Evolutionary conservation across 2,888 invertebrate genomes (phyloP).

Genomic region (Diarsia dahlii): DNA sequence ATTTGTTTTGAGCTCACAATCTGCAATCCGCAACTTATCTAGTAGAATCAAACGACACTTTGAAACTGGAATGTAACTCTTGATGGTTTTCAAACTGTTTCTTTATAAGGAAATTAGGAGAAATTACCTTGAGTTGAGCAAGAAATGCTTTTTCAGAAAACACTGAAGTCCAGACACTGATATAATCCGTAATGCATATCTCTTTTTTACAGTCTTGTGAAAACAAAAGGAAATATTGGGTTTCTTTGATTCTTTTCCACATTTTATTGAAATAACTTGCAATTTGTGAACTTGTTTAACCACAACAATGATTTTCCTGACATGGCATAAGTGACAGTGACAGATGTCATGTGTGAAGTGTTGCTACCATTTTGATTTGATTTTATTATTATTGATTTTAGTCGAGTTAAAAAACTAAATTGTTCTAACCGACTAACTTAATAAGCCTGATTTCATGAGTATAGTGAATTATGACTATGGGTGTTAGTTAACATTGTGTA

Average conservation of each 20-base stretch:
- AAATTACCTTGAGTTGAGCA: constrained; percentile 72
- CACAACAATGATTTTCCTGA: constrained; percentile 19
- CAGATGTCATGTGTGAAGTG: constrained; percentile 7
- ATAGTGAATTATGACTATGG: background rate
- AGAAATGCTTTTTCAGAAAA: constrained; percentile 72
- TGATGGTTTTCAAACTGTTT: background rate
- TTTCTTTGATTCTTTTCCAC: constrained; percentile 72
- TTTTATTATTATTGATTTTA: background rate
- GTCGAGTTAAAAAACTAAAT: background rate
- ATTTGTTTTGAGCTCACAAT: background rate
- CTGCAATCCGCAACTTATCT: background rate
- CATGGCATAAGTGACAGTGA: constrained; percentile 17
- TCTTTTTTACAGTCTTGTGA: constrained; percentile 59
- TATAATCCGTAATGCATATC: constrained; percentile 75
- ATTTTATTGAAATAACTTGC: constrained; percentile 49
- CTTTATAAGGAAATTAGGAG: background rate
- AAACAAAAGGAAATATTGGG: constrained; percentile 66
- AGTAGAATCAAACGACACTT: background rate
- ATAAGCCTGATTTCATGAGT: background rate
- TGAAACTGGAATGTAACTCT: background rate
- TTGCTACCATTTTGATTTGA: background rate
- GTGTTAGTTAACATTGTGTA: background rate
- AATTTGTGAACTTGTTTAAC: background rate
- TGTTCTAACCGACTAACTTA: background rate
- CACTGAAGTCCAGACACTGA: constrained; percentile 72